Evolutionary conservation across 37 sponge, comb jelly and placozoan genomes (phyloP), one percentile per base, ranked within the genome.

Genomic region (Bolinopsis microptera): DNA sequence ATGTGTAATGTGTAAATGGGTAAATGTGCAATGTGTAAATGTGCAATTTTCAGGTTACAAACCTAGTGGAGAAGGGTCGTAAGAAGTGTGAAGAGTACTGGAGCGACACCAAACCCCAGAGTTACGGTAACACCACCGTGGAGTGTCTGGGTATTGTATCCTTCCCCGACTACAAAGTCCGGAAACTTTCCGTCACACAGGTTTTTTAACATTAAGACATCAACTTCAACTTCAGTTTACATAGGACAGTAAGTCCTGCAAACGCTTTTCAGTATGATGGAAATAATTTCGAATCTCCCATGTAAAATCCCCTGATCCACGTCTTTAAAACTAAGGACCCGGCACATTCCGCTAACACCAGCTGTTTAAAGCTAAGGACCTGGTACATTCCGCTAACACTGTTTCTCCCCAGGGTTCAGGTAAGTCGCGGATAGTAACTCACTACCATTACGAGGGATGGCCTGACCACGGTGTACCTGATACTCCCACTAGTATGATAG

Each of bases 21-120:
- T n/a, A n/a, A n/a, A n/a, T n/a, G n/a, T n/a, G n/a, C n/a, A n/a
- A n/a, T n/a, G n/a, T n/a, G n/a, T n/a, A n/a, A n/a, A n/a, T n/a
- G n/a, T n/a, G n/a, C n/a, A n/a, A n/a, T 34, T 23, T 24, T 1
- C 61, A 86, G 90, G 90, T 86, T 25, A 86, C 90, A 3, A 86
- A 86, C 90, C 39, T 86, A 18, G 32, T 36, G 8, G 90, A 86
- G 90, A 86, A 40, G 31, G 90, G 90, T 0, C 1, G 90, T 0
- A 86, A 24, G 90, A 86, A 86, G 90, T 86, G 90, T 34, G 90
- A 39, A 25, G 61, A 86, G 27, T 86, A 86, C 39, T 86, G 90
- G 90, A 38, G 35, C 61, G 90, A 86, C 36, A 34, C 61, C 30
- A 38, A 86, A 27, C 25, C 27, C 30, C 41, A 39, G 61, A 86